Evolutionary conservation across 2,888 invertebrate species (phyloP), one percentile per base, ranked within the genome.

Genomic region (Alcis repandata): DNA sequence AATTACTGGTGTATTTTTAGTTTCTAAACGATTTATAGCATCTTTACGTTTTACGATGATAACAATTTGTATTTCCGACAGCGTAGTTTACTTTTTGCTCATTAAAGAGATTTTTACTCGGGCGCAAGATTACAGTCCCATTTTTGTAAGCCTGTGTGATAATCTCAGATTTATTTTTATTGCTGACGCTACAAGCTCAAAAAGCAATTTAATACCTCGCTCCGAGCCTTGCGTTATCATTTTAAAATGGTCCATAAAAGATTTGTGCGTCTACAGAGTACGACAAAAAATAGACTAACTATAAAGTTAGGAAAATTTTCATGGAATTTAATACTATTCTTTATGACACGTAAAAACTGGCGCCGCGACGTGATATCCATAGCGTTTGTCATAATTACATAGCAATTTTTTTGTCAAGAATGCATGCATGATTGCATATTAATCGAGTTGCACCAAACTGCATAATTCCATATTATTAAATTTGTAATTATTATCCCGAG

Each of bases 391-490:
- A 76, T 79, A 78, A 78, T 84, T 79, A 75, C 73, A 59, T 74
- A 72, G 71, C 75, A 71, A 83, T 85, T 85, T 89, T 89, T 87
- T 84, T 85, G 80, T 74, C 74, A 51, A 71, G 45, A 67, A 76
- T 77, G 77, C 48, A 78, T 80, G 15, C 60, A 82, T 80, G 83
- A 85, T 83, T 84, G 78, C 78, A 77, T 79, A 75, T 83, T 77
- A 83, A 86, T 84, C 77, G 77, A 80, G 80, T 81, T 87, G 89
- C 84, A 79, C 71, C 76, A 70, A 81, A 74, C 75, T 84, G 84
- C 85, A 89, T 89, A 90, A 89, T 88, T 74, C 77, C 80, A 76
- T 79, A 82, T 86, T 84, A 89, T 90, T 69, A 71, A 60, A 32
- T 40, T 57, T 60, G 45, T 58, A 56, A 71, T 69, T 69, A 69